Percentiles rank a stretch among this genome's conserved stretches.
Conservation (phyloP, 1,140 invertebrate species). For the Phortica variegata region DNA sequence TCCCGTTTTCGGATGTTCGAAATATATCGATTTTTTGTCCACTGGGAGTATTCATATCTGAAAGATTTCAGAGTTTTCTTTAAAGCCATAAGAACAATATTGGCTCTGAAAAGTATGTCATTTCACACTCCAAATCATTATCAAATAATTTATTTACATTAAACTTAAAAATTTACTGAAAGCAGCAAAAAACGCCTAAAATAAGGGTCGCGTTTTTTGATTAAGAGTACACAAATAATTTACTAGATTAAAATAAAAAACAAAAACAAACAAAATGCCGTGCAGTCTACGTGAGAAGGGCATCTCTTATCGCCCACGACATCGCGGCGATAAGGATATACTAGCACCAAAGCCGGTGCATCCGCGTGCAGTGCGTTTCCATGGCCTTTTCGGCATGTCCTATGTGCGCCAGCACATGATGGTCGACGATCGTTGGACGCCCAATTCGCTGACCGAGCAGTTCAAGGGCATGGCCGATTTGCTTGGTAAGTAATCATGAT, state of each 20-base stretch:
- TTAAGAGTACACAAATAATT: too few relatives aligned
- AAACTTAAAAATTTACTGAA: too few relatives aligned
- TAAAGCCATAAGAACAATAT: too few relatives aligned
- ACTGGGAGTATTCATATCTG: too few relatives aligned
- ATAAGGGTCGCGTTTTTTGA: too few relatives aligned
- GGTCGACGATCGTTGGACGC: slow-evolving; percentile 43
- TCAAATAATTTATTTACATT: too few relatives aligned
- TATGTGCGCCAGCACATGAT: slow-evolving; percentile 43
- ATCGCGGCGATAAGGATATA: slow-evolving; percentile 27
- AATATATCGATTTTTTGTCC: too few relatives aligned
- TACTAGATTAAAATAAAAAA: not conserved
- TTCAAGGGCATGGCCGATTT: slow-evolving; percentile 44
- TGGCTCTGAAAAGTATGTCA: too few relatives aligned
- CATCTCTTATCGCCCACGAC: slow-evolving; percentile 5
- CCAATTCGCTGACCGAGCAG: slow-evolving; percentile 40
- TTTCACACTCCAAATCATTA: too few relatives aligned
- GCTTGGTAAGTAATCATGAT: slow-evolving; percentile 28
- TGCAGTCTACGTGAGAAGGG: slow-evolving; percentile 29
- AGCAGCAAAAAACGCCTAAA: too few relatives aligned
- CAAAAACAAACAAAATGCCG: slow-evolving; percentile 19
- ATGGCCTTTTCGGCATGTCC: slow-evolving; percentile 45
- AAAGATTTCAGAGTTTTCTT: too few relatives aligned
- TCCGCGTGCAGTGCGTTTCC: slow-evolving; percentile 35
- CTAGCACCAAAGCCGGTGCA: slow-evolving; percentile 44
- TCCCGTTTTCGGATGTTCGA: too few relatives aligned